Evolutionary conservation across 2,113 vertebrate genomes (phyloP).

Genomic region (Dasyprocta punctata): DNA sequence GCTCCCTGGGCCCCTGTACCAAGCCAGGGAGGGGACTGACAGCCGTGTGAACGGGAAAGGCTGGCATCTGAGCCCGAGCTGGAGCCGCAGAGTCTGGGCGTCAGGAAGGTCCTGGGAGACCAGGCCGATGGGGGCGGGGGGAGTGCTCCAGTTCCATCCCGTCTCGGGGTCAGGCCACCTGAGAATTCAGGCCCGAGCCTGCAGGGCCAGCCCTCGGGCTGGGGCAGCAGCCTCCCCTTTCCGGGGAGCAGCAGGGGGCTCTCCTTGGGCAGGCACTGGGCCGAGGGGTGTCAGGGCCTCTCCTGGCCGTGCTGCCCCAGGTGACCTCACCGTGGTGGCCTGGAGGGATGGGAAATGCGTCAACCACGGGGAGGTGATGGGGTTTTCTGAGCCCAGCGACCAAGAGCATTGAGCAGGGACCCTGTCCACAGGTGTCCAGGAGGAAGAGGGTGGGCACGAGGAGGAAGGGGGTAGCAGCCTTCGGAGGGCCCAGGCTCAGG

Average conservation of each 20-base stretch:
- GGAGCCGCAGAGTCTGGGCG: not conserved
- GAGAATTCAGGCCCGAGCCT: not conserved
- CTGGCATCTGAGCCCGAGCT: not conserved
- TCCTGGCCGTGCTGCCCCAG: not conserved
- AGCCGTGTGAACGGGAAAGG: too few species aligned
- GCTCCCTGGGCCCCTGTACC: not conserved
- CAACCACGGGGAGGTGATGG: not conserved
- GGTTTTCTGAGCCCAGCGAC: not conserved
- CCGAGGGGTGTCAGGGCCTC: not conserved
- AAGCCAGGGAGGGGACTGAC: not conserved
- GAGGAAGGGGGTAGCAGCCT: not conserved
- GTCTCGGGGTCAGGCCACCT: not conserved
- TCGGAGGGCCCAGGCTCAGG: not conserved
- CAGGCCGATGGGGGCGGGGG: not conserved
- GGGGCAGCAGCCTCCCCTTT: not conserved
- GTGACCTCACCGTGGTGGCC: not conserved
- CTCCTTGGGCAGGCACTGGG: not conserved
- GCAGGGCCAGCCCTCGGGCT: not conserved
- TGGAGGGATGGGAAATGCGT: not conserved
- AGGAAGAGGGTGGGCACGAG: not conserved
- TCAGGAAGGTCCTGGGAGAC: not conserved
- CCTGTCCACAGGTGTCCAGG: not conserved
- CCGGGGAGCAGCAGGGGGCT: not conserved
- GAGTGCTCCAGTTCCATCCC: not conserved
- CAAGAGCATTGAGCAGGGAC: not conserved